Percentiles rank a stretch among this genome's conserved stretches.
Evolutionary conservation across 1,140 invertebrate species (phyloP).

Genomic region (Brachionus koreanus): DNA sequence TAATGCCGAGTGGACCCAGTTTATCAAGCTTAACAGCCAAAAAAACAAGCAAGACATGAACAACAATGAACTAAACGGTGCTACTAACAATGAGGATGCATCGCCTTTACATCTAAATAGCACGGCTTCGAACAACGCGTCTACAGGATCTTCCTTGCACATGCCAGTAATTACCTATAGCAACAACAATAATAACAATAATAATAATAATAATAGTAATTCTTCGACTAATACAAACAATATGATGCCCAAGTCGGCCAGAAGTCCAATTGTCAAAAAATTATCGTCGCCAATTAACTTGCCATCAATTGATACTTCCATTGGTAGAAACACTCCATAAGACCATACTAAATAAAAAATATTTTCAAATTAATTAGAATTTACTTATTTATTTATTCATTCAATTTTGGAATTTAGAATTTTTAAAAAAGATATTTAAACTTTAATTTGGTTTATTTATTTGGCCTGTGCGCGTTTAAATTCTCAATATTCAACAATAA

Average conservation of each 20-base stretch:
- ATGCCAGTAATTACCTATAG: conserved; percentile 21
- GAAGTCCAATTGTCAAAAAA: conserved; percentile 29
- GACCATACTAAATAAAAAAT: background rate
- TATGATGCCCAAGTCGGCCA: background rate
- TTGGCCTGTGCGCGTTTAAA: background rate
- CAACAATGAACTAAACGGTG: conserved; percentile 35
- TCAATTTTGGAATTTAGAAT: background rate
- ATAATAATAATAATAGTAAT: background rate
- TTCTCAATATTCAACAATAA: background rate
- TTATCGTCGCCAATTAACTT: conserved; percentile 35
- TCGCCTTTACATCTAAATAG: conserved; percentile 35
- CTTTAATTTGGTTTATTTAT: background rate
- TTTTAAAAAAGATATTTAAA: background rate
- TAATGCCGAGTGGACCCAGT: conserved; percentile 42
- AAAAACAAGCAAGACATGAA: conserved; percentile 6
- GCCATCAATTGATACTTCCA: conserved; percentile 39
- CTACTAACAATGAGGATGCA: background rate
- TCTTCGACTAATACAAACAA: conserved; percentile 9
- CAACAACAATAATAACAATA: background rate
- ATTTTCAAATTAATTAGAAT: background rate
- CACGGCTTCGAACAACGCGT: conserved; percentile 9
- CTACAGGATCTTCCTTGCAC: conserved; percentile 29
- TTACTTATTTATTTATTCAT: background rate
- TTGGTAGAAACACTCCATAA: conserved; percentile 12
- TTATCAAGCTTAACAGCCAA: background rate